Conservation (phyloP, 2,888 invertebrate species). For the Dorcus parallelipipedus region DNA sequence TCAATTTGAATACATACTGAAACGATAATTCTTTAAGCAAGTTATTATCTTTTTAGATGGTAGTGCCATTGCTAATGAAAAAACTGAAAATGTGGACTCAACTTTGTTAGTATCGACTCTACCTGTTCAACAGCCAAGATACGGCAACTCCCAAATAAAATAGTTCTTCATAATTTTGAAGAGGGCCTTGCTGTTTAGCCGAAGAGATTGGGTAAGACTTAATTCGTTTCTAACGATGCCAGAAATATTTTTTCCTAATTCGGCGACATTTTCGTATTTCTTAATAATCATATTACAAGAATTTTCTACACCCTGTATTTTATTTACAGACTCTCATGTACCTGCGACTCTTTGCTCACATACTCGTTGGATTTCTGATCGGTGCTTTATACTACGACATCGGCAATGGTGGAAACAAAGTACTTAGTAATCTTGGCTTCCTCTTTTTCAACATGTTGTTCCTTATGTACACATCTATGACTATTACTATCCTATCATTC, state of each 20-base stretch:
- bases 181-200: slow-evolving; percentile 78
- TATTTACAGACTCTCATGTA: slow-evolving; percentile 84
- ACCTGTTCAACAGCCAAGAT: slow-evolving; percentile 64
- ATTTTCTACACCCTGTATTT: no score
- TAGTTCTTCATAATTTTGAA: slow-evolving; percentile 89
- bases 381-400: slow-evolving; percentile 94
- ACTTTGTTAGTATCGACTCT: slow-evolving; percentile 61
- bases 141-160: slow-evolving; percentile 76
- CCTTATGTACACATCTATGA: slow-evolving; percentile 99
- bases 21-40: no score
- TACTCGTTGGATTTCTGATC: slow-evolving; percentile 89
- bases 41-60: slow-evolving; percentile 33
- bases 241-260: background rate
- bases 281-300: no score
- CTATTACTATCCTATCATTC: slow-evolving; percentile 96
- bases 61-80: slow-evolving; percentile 61
- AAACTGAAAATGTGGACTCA: slow-evolving; percentile 66
- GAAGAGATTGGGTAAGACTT: slow-evolving; percentile 78
- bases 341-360: slow-evolving; percentile 88
- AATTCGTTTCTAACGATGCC: background rate
- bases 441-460: slow-evolving; percentile 98
- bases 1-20: no score
- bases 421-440: slow-evolving; percentile 93
- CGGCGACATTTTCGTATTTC: no score
- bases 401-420: slow-evolving; percentile 94